Evolutionary conservation across 1,140 invertebrate genomes (phyloP).

Genomic region (Pogonognathellus flavescens): DNA sequence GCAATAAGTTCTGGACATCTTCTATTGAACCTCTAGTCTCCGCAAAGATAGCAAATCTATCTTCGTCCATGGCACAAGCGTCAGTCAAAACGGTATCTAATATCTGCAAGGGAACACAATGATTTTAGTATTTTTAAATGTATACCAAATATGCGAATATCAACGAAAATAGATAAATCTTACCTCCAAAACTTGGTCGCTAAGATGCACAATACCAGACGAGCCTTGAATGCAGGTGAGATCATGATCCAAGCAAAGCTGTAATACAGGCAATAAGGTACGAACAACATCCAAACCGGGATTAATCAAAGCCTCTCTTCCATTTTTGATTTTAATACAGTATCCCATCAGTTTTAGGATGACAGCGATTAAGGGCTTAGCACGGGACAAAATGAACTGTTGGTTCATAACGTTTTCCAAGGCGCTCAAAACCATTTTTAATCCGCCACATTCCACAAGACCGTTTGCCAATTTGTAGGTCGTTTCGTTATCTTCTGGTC

Average conservation of each 20-base stretch:
- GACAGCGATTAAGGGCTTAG: slow-evolving; percentile 85
- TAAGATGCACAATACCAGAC: slow-evolving; percentile 72
- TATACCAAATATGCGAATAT: slow-evolving; percentile 54
- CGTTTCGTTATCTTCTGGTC: slow-evolving; percentile 94
- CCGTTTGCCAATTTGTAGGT: slow-evolving; percentile 84
- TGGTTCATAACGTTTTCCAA: slow-evolving; percentile 71
- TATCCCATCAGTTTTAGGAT: slow-evolving; percentile 87
- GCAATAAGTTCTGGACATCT: slow-evolving; percentile 86
- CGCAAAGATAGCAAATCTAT: slow-evolving; percentile 84
- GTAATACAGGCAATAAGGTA: slow-evolving; percentile 71
- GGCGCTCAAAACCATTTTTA: slow-evolving; percentile 77
- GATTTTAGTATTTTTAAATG: background rate
- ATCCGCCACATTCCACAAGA: slow-evolving; percentile 61
- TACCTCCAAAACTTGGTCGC: slow-evolving; percentile 85
- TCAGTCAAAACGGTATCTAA: slow-evolving; percentile 94
- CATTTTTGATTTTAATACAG: slow-evolving; percentile 80
- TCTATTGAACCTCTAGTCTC: slow-evolving; percentile 86
- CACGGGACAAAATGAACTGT: slow-evolving; percentile 81
- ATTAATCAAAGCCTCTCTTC: slow-evolving; percentile 71
- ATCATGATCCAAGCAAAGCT: slow-evolving; percentile 69
- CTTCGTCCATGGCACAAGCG: slow-evolving; percentile 84
- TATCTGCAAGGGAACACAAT: slow-evolving; percentile 74
- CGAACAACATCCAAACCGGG: slow-evolving; percentile 71
- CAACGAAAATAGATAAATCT: slow-evolving; percentile 63
- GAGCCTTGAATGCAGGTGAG: slow-evolving; percentile 63